Percentiles rank a stretch among this genome's conserved stretches.
Evolutionary conservation across 2,888 invertebrate genomes (phyloP).

Genomic region (Agrotis ipsilon): DNA sequence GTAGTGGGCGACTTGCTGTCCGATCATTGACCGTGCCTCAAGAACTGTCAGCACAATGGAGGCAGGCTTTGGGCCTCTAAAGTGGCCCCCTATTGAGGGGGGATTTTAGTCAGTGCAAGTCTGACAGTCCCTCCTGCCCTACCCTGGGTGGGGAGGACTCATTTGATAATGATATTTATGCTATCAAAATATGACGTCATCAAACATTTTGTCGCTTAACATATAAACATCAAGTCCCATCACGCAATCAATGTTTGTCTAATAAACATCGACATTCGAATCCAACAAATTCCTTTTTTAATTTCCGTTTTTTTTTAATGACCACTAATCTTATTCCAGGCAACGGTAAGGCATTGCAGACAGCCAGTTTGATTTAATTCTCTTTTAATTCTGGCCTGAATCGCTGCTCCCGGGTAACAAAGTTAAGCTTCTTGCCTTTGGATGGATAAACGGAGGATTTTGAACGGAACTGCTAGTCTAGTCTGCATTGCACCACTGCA

Average conservation of each 20-base stretch:
- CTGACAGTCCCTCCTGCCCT: too few species aligned
- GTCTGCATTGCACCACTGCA: slow-evolving; percentile 66
- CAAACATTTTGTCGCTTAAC: too few species aligned
- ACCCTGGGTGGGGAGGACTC: too few species aligned
- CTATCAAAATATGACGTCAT: too few species aligned
- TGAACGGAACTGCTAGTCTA: slow-evolving; percentile 45
- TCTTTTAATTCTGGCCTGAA: slow-evolving; percentile 65
- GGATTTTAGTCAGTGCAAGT: too few species aligned
- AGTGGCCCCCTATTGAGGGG: too few species aligned
- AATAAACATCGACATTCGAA: slow-evolving; percentile 7
- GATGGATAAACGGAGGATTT: slow-evolving; percentile 66
- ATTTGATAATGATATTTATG: too few species aligned
- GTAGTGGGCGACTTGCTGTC: too few species aligned
- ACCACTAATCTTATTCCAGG: slow-evolving; percentile 54
- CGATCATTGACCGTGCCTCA: too few species aligned
- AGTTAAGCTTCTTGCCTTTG: slow-evolving; percentile 69
- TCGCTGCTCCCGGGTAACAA: slow-evolving; percentile 62
- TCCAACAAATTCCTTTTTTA: slow-evolving; percentile 16
- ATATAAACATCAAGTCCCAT: neutral
- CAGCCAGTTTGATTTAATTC: slow-evolving; percentile 68
- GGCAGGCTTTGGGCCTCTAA: too few species aligned
- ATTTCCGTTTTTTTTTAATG: slow-evolving; percentile 38
- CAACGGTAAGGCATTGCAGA: slow-evolving; percentile 53
- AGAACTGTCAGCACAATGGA: too few species aligned
- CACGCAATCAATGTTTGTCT: neutral